A percentile compares a stretch with the other conserved stretches of the same genome.
Conservation (phyloP, 1,140 invertebrate species). For the Rhagoletis pomonella region DNA sequence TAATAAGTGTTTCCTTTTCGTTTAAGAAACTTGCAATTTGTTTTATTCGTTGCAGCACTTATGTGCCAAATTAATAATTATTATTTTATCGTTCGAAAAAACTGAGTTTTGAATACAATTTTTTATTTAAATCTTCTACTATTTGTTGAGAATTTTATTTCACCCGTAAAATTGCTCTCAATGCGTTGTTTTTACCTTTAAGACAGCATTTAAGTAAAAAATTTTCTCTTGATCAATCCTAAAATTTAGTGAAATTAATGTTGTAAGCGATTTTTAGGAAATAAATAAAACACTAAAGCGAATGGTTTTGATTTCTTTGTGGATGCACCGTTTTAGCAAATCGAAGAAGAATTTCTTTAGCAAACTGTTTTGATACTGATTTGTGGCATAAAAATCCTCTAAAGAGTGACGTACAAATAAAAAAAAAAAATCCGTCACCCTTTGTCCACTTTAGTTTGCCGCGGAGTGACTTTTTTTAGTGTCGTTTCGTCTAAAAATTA, state of each 20-base stretch:
- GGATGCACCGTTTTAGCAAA: too few species aligned
- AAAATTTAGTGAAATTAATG: constrained; percentile 39
- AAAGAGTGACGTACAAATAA: too few species aligned
- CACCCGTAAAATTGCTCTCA: neutral
- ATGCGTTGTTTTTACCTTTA: constrained; percentile 26
- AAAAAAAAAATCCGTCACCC: too few species aligned
- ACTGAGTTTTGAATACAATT: neutral
- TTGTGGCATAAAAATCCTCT: too few species aligned
- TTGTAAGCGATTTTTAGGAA: constrained; percentile 44
- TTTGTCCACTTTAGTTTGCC: too few species aligned
- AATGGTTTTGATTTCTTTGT: too few species aligned
- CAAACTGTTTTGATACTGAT: too few species aligned
- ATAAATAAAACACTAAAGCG: neutral
- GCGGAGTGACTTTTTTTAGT: too few species aligned
- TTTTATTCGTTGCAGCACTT: neutral
- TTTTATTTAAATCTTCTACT: neutral
- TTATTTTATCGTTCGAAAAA: neutral
- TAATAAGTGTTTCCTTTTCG: neutral
- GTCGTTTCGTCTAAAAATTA: too few species aligned
- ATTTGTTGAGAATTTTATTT: neutral
- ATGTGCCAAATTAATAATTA: neutral
- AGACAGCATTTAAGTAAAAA: constrained; percentile 40
- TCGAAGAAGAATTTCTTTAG: too few species aligned
- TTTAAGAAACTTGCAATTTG: neutral
- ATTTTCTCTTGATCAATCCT: constrained; percentile 34